Percentiles rank a stretch among this genome's conserved stretches.
Conservation (phyloP, 2,113 vertebrate species). For the Lutjanus erythropterus region DNA sequence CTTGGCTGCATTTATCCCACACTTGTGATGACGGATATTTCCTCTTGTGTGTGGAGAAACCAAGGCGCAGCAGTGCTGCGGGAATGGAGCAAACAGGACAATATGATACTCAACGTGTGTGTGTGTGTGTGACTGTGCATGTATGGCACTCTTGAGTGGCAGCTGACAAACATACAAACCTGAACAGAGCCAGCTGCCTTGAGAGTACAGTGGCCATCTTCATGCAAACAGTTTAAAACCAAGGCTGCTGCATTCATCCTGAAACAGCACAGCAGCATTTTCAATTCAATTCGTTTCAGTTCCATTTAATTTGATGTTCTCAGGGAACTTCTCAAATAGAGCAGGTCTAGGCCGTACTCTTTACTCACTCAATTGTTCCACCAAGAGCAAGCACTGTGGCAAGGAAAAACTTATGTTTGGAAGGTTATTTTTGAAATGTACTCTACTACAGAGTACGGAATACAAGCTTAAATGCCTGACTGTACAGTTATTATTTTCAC, state of each 20-base stretch:
- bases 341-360: too few relatives aligned
- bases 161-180: slow-evolving; percentile 53
- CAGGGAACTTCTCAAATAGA: too few relatives aligned
- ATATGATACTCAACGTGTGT: slow-evolving; percentile 13
- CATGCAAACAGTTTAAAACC: slow-evolving; percentile 14
- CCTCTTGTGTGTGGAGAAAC: slow-evolving; percentile 13
- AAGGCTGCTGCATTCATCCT: not conserved
- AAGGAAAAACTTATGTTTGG: too few relatives aligned
- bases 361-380: too few relatives aligned
- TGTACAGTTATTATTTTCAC: too few relatives aligned
- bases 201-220: slow-evolving; percentile 39
- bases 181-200: slow-evolving; percentile 62
- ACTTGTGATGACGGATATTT: slow-evolving; percentile 48
- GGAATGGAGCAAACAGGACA: slow-evolving; percentile 15
- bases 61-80: slow-evolving; percentile 9
- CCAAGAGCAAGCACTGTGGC: too few relatives aligned
- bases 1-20: slow-evolving; percentile 35
- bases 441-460: too few relatives aligned
- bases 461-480: too few relatives aligned
- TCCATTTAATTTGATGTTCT: too few relatives aligned
- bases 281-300: not conserved
- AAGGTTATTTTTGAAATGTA: too few relatives aligned
- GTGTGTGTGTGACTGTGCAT: slow-evolving; percentile 15
- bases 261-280: slow-evolving; percentile 21
- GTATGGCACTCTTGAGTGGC: slow-evolving; percentile 33